phyloP scores from a whole-genome alignment of 2,113 vertebrate genomes.

The Drymodes brunneopygia region DNA sequence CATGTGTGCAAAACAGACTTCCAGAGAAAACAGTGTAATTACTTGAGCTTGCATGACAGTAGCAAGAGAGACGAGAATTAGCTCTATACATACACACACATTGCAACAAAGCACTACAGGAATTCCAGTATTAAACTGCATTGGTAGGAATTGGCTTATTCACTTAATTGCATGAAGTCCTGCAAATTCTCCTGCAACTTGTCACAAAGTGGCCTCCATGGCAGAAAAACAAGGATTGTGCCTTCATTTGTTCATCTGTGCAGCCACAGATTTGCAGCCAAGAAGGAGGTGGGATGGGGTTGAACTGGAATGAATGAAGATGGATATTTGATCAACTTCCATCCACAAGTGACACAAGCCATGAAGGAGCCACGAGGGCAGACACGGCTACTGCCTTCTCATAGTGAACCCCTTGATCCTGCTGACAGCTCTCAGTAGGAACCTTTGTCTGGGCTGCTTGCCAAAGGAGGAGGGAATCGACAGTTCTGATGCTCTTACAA shows the following conservation, averaged over 20 bases:
- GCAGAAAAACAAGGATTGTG: not conserved
- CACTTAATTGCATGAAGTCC: not conserved
- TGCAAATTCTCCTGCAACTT: not conserved
- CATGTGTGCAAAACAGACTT: not conserved
- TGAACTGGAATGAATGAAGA: not conserved
- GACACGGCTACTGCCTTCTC: slow-evolving; percentile 44
- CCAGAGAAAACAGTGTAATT: not conserved
- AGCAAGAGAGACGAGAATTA: not conserved
- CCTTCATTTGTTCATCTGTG: not conserved
- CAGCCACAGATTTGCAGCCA: not conserved
- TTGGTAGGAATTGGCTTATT: not conserved
- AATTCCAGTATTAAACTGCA: not conserved
- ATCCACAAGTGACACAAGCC: slow-evolving; percentile 27
- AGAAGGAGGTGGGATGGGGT: not conserved
- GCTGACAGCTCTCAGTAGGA: slow-evolving; percentile 61
- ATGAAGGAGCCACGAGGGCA: slow-evolving; percentile 44
- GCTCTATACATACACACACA: not conserved
- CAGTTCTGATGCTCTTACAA: slow-evolving; percentile 56
- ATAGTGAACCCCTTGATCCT: slow-evolving; percentile 51
- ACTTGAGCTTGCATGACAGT: not conserved
- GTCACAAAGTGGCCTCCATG: fast-evolving
- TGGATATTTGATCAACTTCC: slow-evolving; percentile 45
- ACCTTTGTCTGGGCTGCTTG: slow-evolving; percentile 56
- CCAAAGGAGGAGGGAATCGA: slow-evolving; percentile 55
- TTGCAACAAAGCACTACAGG: not conserved